Evolutionary conservation across 2,113 vertebrate species (phyloP).

Genomic region (Atractosteus spatula): DNA sequence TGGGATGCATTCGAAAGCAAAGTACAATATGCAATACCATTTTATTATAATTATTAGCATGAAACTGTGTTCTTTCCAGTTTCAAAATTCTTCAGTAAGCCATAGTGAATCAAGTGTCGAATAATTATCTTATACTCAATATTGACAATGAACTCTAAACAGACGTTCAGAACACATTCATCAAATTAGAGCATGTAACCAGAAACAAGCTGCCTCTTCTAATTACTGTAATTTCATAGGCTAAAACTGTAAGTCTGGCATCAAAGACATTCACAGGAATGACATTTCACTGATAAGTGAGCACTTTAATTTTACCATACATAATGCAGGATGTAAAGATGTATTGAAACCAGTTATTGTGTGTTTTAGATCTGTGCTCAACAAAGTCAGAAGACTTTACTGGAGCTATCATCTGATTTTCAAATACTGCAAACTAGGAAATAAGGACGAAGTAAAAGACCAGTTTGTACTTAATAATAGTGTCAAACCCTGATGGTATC

Average conservation of each 20-base stretch:
- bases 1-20: too few species aligned
- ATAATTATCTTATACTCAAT: not conserved
- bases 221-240: not conserved
- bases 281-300: not conserved
- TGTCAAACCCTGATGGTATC: conserved; percentile 23
- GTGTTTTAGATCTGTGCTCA: not conserved
- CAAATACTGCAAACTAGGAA: conserved; percentile 3
- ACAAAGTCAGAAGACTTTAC: not conserved
- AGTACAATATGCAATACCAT: too few species aligned
- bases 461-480: conserved; percentile 23
- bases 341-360: too few species aligned
- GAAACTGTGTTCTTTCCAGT: too few species aligned
- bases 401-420: conserved; percentile 15
- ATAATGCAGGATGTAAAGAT: not conserved
- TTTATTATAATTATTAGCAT: too few species aligned
- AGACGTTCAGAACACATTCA: not conserved
- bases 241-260: not conserved
- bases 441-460: conserved; percentile 26
- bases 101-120: not conserved
- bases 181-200: not conserved
- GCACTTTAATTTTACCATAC: not conserved
- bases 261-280: not conserved
- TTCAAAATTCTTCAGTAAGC: too few species aligned
- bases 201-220: not conserved
- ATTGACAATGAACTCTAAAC: not conserved